Base-by-base conservation (phyloP, 2,888 invertebrate genomes). In the Camptogramma bilineatum region DNA sequence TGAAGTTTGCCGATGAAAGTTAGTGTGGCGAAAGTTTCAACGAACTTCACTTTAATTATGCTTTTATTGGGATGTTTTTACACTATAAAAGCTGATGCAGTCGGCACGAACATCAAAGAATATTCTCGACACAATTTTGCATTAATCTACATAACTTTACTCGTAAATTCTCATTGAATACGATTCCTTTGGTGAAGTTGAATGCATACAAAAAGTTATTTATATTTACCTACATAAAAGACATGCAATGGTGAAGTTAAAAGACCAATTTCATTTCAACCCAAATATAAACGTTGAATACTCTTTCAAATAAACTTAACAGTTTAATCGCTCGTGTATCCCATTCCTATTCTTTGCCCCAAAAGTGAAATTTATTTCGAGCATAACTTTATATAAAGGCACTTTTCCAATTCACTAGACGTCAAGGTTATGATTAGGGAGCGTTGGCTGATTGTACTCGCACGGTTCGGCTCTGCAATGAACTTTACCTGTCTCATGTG, bases 131-230 rank as follows among this genome's bases (percentile, higher is more conserved):
- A 13, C 16, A 46, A 24, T 44, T 52, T 39, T 54, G 52, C 50
- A 24, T 53, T 24, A 24, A 60, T 60, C 47, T 55, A 55, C 62
- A 62, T 62, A 51, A 52, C 34, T 53, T 44, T 44, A 53, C 48
- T 56, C 48, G 53, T 44, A 44, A 44, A 44, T 44, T 17, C 7
- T 44, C 4, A 39, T 16, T 44, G 16, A 39, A 39, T 44, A 39
- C 13, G 13, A 4, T 44, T 17, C 13, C 17, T 16, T 44, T 16
- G 1, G 7, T 53, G 24, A 52, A 60, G 47, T 52, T 60, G 19
- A 24, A 52, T 53, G 46, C 51, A 19, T 42, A 50, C 50, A 17
- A 39, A 47, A 57, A 57, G 50, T 42, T 50, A 44, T 42, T 7
- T 53, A 13, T 8, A 34, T 13, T 8, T 3, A 39, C 13, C 7